Evolutionary conservation across 2,113 vertebrate species (phyloP).

Genomic region (Osmerus mordax): DNA sequence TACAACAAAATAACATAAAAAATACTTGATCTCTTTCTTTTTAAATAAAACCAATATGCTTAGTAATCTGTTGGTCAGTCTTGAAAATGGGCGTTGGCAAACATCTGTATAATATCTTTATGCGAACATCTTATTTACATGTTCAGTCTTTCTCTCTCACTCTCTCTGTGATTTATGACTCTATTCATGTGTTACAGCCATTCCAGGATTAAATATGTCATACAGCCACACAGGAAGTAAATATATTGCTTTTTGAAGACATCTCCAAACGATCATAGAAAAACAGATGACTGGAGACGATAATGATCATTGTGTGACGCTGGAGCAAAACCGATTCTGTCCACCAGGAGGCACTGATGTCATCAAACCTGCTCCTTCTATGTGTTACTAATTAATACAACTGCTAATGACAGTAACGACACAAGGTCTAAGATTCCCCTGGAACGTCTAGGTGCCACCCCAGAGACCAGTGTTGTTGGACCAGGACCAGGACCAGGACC

Average conservation of each 20-base stretch:
- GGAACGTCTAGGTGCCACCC: too few species aligned
- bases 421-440: background rate
- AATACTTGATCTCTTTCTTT: conserved; percentile 50
- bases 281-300: conserved; percentile 47
- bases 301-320: conserved; percentile 57
- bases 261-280: conserved; percentile 50
- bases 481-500: too few species aligned
- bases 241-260: conserved; percentile 69
- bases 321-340: conserved; percentile 58
- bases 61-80: conserved; percentile 31
- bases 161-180: conserved; percentile 27
- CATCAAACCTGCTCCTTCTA: conserved; percentile 46
- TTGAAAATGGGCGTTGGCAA: conserved; percentile 37
- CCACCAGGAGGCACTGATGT: conserved; percentile 72
- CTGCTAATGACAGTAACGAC: conserved; percentile 29
- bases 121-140: conserved; percentile 26
- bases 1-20: conserved; percentile 65
- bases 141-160: conserved; percentile 27
- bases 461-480: too few species aligned
- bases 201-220: conserved; percentile 36
- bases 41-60: conserved; percentile 44
- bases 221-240: conserved; percentile 57
- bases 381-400: conserved; percentile 39
- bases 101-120: conserved; percentile 21
- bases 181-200: conserved; percentile 37